Conservation (phyloP, 2,113 vertebrate species). For the Hemibates koningsi region DNA sequence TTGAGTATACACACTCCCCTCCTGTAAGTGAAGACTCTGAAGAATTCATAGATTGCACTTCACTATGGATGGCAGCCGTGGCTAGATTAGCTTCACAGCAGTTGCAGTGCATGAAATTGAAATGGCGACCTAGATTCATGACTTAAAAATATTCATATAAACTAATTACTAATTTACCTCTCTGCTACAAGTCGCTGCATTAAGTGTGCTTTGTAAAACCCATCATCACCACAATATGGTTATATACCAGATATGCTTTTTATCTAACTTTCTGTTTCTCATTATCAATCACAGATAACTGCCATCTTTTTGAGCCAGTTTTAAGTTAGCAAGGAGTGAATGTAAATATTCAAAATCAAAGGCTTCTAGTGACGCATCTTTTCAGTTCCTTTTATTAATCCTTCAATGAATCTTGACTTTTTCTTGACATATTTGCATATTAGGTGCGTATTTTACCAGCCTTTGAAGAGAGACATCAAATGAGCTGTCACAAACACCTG, state of each 20-base stretch:
- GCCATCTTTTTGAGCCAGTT: not conserved
- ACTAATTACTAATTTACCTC: not conserved
- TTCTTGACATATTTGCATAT: not conserved
- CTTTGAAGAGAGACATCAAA: not conserved
- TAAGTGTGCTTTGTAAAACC: not conserved
- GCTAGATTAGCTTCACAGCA: not conserved
- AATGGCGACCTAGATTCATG: not conserved
- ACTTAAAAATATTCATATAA: not conserved
- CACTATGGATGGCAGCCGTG: not conserved
- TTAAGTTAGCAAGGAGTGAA: not conserved
- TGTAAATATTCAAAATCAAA: not conserved
- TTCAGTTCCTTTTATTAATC: not conserved
- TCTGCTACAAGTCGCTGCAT: not conserved
- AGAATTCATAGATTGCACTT: not conserved
- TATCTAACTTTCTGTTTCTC: not conserved
- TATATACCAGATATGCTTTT: fast-evolving
- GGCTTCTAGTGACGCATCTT: not conserved
- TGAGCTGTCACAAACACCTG: not conserved
- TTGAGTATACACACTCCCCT: not conserved
- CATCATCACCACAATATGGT: not conserved
- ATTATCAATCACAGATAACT: not conserved
- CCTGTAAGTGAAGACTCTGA: not conserved
- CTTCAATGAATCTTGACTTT: not conserved
- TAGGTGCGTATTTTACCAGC: not conserved
- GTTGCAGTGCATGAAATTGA: not conserved